A percentile compares a stretch with the other conserved stretches of the same genome.
These are phyloP conservation scores for Anneissia japonica DNA, from an alignment of 35 echinoderm and acorn worm genomes.

Conservation along the genomic window DNA sequence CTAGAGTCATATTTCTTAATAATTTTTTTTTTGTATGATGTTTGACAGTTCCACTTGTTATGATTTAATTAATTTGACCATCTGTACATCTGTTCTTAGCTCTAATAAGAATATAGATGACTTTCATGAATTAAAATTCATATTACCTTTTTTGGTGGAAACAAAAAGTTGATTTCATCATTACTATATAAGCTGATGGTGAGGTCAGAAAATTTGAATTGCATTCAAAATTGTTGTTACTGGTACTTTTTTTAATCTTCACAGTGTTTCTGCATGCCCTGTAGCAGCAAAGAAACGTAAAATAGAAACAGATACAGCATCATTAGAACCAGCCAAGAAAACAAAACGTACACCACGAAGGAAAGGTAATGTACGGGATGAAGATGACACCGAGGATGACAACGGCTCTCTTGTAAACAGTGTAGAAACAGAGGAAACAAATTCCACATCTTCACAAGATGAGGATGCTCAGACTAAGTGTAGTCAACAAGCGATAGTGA, in stretches of 20 bases:
- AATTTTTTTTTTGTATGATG: no score
- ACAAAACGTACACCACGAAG: constrained; percentile 45
- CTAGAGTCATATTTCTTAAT: no score
- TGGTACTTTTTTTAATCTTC: background rate
- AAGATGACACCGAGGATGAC: constrained; percentile 20
- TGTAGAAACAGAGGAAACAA: constrained; percentile 69
- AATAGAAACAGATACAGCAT: constrained; percentile 9
- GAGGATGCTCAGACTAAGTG: constrained; percentile 92
- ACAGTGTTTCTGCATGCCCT: constrained; percentile 55
- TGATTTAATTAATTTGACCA: no score
- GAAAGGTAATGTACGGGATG: constrained; percentile 7
- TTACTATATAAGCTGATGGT: no score
- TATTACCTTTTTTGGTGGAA: no score
- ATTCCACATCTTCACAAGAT: constrained; percentile 80
- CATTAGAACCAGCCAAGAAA: constrained; percentile 28
- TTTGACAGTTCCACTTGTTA: no score
- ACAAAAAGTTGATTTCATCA: no score
- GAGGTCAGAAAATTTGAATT: no score
- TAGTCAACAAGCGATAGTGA: constrained; percentile 86
- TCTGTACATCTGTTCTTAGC: no score
- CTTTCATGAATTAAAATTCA: no score
- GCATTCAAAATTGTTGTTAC: no score
- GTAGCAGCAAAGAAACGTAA: constrained; percentile 67
- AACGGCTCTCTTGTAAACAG: background rate
- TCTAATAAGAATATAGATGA: no score